Conservation (phyloP, 2,888 invertebrate genomes). For the Anticlea derivata region DNA sequence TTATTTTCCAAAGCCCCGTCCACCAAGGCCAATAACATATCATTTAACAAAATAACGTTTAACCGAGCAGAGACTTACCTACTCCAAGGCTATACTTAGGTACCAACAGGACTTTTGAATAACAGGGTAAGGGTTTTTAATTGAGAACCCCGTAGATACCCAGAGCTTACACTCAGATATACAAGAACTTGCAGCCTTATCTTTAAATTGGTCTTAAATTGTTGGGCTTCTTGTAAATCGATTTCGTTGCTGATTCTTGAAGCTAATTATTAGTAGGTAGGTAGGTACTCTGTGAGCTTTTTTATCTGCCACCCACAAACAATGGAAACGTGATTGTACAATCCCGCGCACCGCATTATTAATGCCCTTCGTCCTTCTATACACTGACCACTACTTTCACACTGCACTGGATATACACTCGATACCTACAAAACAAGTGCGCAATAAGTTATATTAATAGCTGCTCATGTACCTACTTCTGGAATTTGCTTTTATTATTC, state of each 20-base stretch:
- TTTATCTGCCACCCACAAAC: constrained; percentile 75
- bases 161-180: too few species aligned
- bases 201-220: constrained; percentile 58
- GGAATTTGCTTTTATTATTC: constrained; percentile 31
- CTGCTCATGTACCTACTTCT: constrained; percentile 15
- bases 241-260: constrained; percentile 61
- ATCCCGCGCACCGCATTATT: constrained; percentile 58
- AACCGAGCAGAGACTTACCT: too few species aligned
- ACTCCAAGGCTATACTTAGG: too few species aligned
- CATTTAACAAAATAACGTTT: too few species aligned
- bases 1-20: too few species aligned
- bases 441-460: constrained; percentile 19
- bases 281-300: constrained; percentile 73
- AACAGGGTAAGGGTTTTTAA: too few species aligned
- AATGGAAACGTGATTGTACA: constrained; percentile 80
- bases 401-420: constrained; percentile 14
- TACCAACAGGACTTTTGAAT: too few species aligned
- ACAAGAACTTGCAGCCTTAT: constrained; percentile 1
- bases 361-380: constrained; percentile 40
- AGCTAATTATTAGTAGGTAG: constrained; percentile 77
- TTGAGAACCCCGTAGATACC: too few species aligned
- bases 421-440: constrained; percentile 2
- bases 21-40: too few species aligned
- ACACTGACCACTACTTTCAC: constrained; percentile 12
- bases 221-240: constrained; percentile 69